Base-by-base conservation (phyloP, 2,113 vertebrate species). In the Chaenogobius annularis region DNA sequence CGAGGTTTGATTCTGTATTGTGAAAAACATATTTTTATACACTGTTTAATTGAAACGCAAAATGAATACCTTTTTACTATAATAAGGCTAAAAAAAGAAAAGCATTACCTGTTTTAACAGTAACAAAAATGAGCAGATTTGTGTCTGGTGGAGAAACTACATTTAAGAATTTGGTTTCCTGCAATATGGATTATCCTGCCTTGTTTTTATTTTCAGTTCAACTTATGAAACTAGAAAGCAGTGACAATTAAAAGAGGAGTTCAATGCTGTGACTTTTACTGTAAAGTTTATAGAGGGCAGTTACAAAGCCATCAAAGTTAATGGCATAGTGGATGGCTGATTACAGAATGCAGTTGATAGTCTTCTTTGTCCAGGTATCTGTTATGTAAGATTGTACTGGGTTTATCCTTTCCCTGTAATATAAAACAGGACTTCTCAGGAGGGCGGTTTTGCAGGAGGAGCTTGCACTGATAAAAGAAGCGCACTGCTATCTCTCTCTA, bases 381-480 rank as follows among this genome's bases (percentile, higher is more conserved):
- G 61, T 40, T 63, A 63, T 63, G 61, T 63, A 63, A 63, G 31
- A 17, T 11, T 19, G 35, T 43, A 63, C 37, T 63, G 19, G 35
- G 35, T 63, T 37, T 37, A 5, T 63, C 40, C 15, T 40, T 9
- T 15, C 61, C 31, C 26, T 63, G 61, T 63, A 63, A 40, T 63
- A 63, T 63, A 63, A 61, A 63, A 63, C 61, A 43, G 35, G 35
- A 17, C 59, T 62, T 62, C 31, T 63, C 35, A 63, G 61, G 61
- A 63, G 61, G 61, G 35, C 35, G 4, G 26, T 62, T 37, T 37
- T 37, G 15, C 59, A 63, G 35, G 35, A 20, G 61, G 61, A 40
- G 61, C 35, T 40, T 43, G 61, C 14, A 15, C 35, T 43, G 35
- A 43, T 37, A 62, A 43, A 40, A 63, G n/a, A 43, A 35, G 17